A percentile compares a stretch with the other conserved stretches of the same genome.
phyloP scores from a whole-genome alignment of 2,797 vertebrate species.

The Typhlichthys subterraneus region DNA sequence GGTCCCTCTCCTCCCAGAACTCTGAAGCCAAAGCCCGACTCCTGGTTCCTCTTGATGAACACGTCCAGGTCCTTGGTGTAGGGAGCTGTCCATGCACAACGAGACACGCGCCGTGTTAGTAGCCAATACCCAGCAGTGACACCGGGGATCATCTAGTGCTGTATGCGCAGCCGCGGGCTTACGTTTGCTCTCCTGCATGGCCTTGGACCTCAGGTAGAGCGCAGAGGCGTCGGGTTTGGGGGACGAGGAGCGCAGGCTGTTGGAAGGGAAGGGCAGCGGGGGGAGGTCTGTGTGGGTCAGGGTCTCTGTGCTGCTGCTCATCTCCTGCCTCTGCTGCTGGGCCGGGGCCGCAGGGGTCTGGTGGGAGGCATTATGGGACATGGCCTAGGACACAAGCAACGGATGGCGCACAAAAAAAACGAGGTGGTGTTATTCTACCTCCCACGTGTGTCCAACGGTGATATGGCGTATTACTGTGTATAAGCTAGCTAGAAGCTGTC shows the following conservation, averaged over 20 bases:
- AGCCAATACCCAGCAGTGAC: no score
- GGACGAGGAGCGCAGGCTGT: conserved; percentile 80
- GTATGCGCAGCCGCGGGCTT: conserved; percentile 60
- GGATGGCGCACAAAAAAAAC: conserved; percentile 52
- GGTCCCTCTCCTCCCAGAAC: conserved; percentile 97
- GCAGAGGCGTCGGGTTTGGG: conserved; percentile 93
- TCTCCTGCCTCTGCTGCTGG: conserved; percentile 76
- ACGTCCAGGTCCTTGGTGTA: conserved; percentile 96
- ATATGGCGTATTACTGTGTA: no score
- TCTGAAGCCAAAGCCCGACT: conserved; percentile 96
- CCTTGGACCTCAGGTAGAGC: conserved; percentile 95
- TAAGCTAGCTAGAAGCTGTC: no score
- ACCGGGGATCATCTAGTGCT: no score
- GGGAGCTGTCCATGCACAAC: conserved; percentile 74
- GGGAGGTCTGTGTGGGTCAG: conserved; percentile 64
- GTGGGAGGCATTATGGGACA: conserved; percentile 47
- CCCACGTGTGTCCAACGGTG: no score
- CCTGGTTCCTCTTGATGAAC: conserved; percentile 94
- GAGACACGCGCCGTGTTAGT: no score
- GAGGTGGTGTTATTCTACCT: neutral
- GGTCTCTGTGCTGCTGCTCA: conserved; percentile 80
- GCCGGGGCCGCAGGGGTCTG: conserved; percentile 38
- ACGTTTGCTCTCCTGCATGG: conserved; percentile 93
- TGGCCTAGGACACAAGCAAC: conserved; percentile 45
- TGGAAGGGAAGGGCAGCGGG: conserved; percentile 82